Conservation (phyloP, 2,888 invertebrate species). For the Belgica antarctica region DNA sequence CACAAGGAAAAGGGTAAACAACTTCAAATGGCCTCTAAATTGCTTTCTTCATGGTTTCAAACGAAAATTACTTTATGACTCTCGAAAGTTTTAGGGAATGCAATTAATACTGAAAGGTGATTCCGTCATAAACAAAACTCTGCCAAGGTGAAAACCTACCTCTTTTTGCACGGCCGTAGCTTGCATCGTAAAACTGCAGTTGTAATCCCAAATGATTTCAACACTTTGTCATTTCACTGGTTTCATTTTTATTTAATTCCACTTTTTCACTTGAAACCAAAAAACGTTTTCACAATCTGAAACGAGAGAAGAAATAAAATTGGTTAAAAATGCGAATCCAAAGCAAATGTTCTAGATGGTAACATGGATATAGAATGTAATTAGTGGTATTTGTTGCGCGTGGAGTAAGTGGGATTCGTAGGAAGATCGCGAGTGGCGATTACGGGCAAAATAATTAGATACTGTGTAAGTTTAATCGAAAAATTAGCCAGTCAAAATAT, state of each 20-base stretch:
- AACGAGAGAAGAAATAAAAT: not conserved
- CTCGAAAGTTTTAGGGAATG: not conserved
- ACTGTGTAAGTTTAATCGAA: too few species aligned
- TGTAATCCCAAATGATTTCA: not conserved
- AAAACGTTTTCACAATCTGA: slow-evolving; percentile 21
- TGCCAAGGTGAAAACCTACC: slow-evolving; percentile 1
- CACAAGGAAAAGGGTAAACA: not conserved
- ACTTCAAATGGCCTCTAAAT: not conserved
- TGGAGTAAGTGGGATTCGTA: too few species aligned
- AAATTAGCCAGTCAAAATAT: too few species aligned
- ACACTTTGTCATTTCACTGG: not conserved
- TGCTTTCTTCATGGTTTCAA: not conserved
- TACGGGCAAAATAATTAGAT: too few species aligned
- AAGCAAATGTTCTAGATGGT: not conserved
- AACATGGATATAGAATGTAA: too few species aligned
- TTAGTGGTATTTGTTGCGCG: too few species aligned
- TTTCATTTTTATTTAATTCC: too few species aligned
- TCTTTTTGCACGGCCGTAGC: not conserved
- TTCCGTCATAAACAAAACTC: not conserved
- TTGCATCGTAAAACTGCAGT: not conserved
- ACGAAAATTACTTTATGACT: slow-evolving; percentile 10
- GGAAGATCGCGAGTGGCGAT: too few species aligned
- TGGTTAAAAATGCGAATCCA: not conserved
- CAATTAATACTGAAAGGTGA: slow-evolving; percentile 17
- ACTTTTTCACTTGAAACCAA: not conserved